Base-by-base conservation (phyloP, 30 jellyfish, hydroid and myxozoan genomes). In the Hydractinia echinata region DNA sequence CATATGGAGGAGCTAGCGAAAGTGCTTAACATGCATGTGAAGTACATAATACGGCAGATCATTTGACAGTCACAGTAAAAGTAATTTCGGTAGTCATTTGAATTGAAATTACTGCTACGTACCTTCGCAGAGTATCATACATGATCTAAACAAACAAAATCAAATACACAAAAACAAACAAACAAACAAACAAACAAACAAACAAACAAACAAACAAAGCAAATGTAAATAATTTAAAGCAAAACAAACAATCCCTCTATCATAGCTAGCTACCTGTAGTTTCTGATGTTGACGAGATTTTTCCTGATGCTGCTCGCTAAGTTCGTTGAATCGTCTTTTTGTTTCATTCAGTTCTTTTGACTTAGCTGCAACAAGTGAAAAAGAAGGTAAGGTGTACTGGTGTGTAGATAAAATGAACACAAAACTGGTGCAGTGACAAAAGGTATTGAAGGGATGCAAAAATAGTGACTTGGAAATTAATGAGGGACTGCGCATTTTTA, bases 301-400 rank as follows among this genome's bases (percentile, higher is more conserved):
- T 58, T 93, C 99, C 13, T 88, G 96, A 48, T 87, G 96, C 67
- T 93, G 95, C 64, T 93, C 99, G 8, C 95, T 82, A 52, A 93
- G 51, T 72, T 93, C 96, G 20, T 95, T 87, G 51, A 87, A 79
- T 66, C 99, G 69, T 80, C 82, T 82, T 71, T 93, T 93, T 52
- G 95, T 80, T 50, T 93, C 99, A 11, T 85, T 69, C n/a, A 93
- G 86, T 53, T 93, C 99, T 76, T 87, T 93, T 9, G 96, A 30
- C 72, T 93, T 93, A 15, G 91, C 98, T 86, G 54, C 3, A 53
- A 71, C 71, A 16, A 60, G 44, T 30, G 44, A 30, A 30, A 30
- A 0, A 30, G 44, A 30, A 30, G 44, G 44, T 0, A 30, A 30
- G 44, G 44, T 30, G 44, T 30, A 30, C 44, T 30, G 44, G 44